Evolutionary conservation across 2,113 vertebrate genomes (phyloP), one percentile per base, ranked within the genome.

Genomic region (Myxocyprinus asiaticus): DNA sequence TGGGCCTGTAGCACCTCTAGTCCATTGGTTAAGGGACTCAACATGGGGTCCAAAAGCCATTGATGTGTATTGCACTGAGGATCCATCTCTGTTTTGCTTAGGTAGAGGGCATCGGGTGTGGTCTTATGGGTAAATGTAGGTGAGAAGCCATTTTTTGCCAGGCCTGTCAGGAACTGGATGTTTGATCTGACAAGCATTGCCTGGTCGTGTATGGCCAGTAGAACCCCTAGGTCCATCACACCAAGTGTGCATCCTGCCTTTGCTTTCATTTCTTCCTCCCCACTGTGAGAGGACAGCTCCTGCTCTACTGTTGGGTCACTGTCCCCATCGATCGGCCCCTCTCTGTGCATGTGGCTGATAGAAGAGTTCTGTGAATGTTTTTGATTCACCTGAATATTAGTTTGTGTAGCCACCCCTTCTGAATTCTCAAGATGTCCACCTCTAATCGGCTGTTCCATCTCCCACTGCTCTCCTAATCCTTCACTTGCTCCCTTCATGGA

Each of bases 141-240:
- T 45, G 69, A 68, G 44, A 81, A 82, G 9, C 88, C 81, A 0
- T 87, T 89, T 84, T 83, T 94, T 0, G 94, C 90, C 66, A 94
- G 87, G 6, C 92, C 87, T 63, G 89, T 94, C 83, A 99, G 84
- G 42, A 98, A 80, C 0, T 95, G 94, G 0, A 99, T 95, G 11
- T 95, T 94, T 79, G 96, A 95, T 82, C 89, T 93, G 86, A 98
- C 91, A 8, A 98, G 89, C 0, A 85, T 88, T 0, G 94, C 94
- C 84, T 99, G 97, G 79, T 97, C 95, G 85, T 94, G 90, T 65
- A 98, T 91, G 80, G 94, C 91, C 0, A 94, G 86, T 17, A 98
- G 90, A 2, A 70, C 87, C 64, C 97, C 94, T 0, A 88, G 83
- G 82, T 96, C 94, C 71, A 94, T 93, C 51, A 80, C 61, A 17